These are phyloP conservation scores for Dicranocentrus wangi DNA, from an alignment of 2,888 invertebrate species.

Conservation along the genomic window DNA sequence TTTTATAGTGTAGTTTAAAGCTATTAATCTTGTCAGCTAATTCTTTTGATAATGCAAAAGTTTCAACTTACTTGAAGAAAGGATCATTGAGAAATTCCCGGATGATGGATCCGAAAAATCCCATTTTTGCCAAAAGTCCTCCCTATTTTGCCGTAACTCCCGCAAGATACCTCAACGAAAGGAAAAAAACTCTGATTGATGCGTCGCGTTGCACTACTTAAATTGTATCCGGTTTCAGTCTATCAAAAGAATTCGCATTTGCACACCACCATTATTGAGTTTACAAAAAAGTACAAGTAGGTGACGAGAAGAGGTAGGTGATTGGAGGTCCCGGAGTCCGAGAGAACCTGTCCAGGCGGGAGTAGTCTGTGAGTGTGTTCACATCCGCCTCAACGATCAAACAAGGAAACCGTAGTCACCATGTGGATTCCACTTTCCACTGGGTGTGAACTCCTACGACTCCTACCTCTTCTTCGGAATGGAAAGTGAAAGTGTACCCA, in stretches of 20 bases:
- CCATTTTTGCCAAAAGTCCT: slow-evolving; percentile 71
- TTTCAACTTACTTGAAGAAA: slow-evolving; percentile 74
- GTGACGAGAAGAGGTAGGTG: too few species aligned
- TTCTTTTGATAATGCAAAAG: too few species aligned
- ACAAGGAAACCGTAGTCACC: slow-evolving; percentile 4
- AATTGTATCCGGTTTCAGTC: not conserved
- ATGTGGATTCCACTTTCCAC: slow-evolving; percentile 15
- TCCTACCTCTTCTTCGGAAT: not conserved
- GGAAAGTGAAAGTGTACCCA: not conserved
- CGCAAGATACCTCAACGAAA: not conserved
- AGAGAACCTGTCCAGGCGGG: too few species aligned
- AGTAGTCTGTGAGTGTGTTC: too few species aligned
- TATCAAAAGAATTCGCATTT: not conserved
- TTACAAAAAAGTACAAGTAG: not conserved
- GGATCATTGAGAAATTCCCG: slow-evolving; percentile 74
- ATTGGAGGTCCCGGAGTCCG: too few species aligned
- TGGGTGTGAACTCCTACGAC: not conserved
- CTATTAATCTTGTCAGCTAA: too few species aligned
- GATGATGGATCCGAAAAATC: slow-evolving; percentile 74
- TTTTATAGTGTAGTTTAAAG: too few species aligned
- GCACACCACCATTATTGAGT: too few species aligned
- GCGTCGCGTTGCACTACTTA: not conserved
- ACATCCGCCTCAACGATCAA: slow-evolving; percentile 7
- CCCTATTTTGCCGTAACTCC: not conserved
- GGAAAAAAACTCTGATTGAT: not conserved